Evolutionary conservation across 2,888 invertebrate species (phyloP).

Genomic region (Dendrolimus pini): DNA sequence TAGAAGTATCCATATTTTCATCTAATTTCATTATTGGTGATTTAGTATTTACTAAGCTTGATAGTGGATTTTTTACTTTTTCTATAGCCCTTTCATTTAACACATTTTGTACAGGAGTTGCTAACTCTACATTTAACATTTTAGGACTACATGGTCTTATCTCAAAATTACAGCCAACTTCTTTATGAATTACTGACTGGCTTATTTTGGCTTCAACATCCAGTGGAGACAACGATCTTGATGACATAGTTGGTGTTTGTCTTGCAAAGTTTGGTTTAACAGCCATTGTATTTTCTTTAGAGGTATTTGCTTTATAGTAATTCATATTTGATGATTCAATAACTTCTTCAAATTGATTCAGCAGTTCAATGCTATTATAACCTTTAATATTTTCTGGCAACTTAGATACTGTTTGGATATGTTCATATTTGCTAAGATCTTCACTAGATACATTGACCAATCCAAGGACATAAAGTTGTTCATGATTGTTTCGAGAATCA

Average conservation of each 20-base stretch:
- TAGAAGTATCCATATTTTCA: constrained; percentile 29
- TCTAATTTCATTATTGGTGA: constrained; percentile 28
- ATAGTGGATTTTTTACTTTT: constrained; percentile 57
- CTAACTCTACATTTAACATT: constrained; percentile 65
- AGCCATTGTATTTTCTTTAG: constrained; percentile 29
- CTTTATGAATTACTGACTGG: constrained; percentile 72
- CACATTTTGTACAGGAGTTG: constrained; percentile 53
- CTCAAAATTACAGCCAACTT: constrained; percentile 73
- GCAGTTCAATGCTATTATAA: constrained; percentile 61
- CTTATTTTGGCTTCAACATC: constrained; percentile 74
- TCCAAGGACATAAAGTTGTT: constrained; percentile 68
- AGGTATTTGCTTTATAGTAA: constrained; percentile 27
- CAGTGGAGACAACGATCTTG: constrained; percentile 61
- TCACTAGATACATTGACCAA: constrained; percentile 65
- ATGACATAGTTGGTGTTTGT: constrained; percentile 24
- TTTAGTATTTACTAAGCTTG: constrained; percentile 27
- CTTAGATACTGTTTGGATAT: constrained; percentile 70
- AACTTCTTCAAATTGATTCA: constrained; percentile 67
- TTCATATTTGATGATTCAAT: constrained; percentile 54
- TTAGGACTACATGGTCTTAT: constrained; percentile 71
- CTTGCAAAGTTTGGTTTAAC: constrained; percentile 24
- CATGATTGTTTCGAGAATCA: constrained; percentile 40
- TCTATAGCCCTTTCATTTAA: constrained; percentile 58
- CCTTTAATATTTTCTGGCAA: constrained; percentile 72
- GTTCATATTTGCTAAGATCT: constrained; percentile 69